A percentile compares a stretch with the other conserved stretches of the same genome.
phyloP scores from a whole-genome alignment of 92 coral and sea anemone species.

The Anthopleura xanthogrammica region DNA sequence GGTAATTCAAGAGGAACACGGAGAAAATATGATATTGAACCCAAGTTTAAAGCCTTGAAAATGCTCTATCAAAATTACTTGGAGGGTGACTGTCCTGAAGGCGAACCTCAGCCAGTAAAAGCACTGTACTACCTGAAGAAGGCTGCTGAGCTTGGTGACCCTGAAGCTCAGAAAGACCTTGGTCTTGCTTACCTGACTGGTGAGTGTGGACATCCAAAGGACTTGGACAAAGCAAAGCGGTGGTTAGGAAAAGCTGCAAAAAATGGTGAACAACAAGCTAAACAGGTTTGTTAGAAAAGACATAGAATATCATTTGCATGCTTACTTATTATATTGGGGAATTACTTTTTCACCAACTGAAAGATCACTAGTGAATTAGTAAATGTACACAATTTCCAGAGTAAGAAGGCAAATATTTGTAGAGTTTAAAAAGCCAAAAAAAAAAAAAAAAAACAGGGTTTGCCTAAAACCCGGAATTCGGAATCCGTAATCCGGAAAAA shows the following conservation, averaged over 20 bases:
- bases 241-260: slow-evolving; percentile 59
- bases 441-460: no score
- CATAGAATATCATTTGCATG: slow-evolving; percentile 35
- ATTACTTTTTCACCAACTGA: no score
- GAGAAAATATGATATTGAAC: not conserved
- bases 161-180: no score
- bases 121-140: slow-evolving; percentile 56
- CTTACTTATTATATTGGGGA: no score
- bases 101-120: slow-evolving; percentile 60
- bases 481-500: no score
- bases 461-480: no score
- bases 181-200: slow-evolving; percentile 48
- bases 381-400: slow-evolving; percentile 65
- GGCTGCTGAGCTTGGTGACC: no score
- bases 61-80: slow-evolving; percentile 40
- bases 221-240: slow-evolving; percentile 40
- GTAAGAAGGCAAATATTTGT: no score
- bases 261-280: slow-evolving; percentile 25
- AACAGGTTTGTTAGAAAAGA: slow-evolving; percentile 24
- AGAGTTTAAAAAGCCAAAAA: no score
- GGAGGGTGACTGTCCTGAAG: slow-evolving; percentile 64
- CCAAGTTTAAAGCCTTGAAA: slow-evolving; percentile 29
- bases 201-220: slow-evolving; percentile 36
- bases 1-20: slow-evolving; percentile 31
- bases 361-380: no score